Evolutionary conservation across 1,140 invertebrate species (phyloP).

Genomic region (Mycetomoellerius zeteki): DNA sequence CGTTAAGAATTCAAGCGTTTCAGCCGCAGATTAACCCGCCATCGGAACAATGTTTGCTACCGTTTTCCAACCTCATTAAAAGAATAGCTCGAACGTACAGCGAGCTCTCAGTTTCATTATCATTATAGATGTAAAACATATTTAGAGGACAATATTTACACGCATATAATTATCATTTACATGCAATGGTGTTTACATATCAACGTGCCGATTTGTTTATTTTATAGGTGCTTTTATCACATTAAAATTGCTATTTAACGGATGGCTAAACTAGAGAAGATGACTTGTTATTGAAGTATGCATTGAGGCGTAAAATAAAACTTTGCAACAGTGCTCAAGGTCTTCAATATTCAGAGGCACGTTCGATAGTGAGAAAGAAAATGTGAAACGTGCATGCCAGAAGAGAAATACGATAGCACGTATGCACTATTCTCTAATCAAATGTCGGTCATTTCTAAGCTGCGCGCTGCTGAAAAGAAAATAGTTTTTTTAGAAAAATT

Average conservation of each 20-base stretch:
- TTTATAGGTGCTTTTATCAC: not conserved
- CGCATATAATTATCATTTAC: conserved; percentile 57
- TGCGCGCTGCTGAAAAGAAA: conserved; percentile 1
- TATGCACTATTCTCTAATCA: conserved; percentile 69
- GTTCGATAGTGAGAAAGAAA: conserved; percentile 18
- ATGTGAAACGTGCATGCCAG: conserved; percentile 40
- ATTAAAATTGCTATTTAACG: conserved; percentile 50
- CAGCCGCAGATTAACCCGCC: conserved; percentile 67
- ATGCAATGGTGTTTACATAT: conserved; percentile 25
- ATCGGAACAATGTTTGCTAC: conserved; percentile 63
- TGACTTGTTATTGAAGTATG: conserved; percentile 33
- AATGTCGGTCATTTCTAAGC: conserved; percentile 66
- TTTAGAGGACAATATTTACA: conserved; percentile 64
- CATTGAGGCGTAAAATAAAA: conserved; percentile 32
- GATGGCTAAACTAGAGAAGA: conserved; percentile 1
- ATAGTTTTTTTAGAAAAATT: conserved; percentile 65
- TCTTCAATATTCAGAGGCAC: conserved; percentile 21
- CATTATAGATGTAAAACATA: conserved; percentile 60
- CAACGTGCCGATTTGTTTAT: conserved; percentile 49
- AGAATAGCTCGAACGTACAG: conserved; percentile 41
- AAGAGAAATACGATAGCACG: conserved; percentile 32
- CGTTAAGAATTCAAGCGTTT: conserved; percentile 76
- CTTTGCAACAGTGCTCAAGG: not conserved
- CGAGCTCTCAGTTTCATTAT: conserved; percentile 68
- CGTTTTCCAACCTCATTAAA: conserved; percentile 72